Evolutionary conservation across 2,888 invertebrate species (phyloP).

Genomic region (Calliphora vomitoria): DNA sequence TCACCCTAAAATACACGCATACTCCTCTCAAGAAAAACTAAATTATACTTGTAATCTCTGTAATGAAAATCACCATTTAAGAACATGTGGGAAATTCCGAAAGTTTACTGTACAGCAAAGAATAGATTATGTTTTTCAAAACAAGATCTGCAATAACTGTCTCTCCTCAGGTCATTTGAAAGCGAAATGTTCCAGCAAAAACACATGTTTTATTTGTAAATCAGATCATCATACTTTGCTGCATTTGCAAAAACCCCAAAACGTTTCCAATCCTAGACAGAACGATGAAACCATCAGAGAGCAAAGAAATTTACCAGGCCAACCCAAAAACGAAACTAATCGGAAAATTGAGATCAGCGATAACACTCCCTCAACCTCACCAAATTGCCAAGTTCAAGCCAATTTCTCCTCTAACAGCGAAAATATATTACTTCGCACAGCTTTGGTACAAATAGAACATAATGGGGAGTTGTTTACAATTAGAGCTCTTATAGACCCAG

Average conservation of each 20-base stretch:
- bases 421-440: not conserved
- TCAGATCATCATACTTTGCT: not conserved
- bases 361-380: not conserved
- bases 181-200: not conserved
- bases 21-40: not conserved
- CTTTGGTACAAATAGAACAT: too few species aligned
- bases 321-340: too few species aligned
- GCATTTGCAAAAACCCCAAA: not conserved
- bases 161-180: not conserved
- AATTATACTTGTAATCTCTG: not conserved
- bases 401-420: conserved; percentile 15
- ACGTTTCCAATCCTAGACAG: not conserved
- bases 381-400: conserved; percentile 6
- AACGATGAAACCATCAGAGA: too few species aligned
- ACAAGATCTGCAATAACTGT: not conserved
- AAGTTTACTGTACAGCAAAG: conserved; percentile 18
- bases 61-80: not conserved
- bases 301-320: too few species aligned
- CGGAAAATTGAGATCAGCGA: not conserved
- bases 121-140: conserved; percentile 15
- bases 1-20: not conserved
- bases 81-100: conserved; percentile 17
- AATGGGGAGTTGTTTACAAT: too few species aligned
- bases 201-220: conserved; percentile 9
- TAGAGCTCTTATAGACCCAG: too few species aligned